Evolutionary conservation across 2,113 vertebrate genomes (phyloP).

Genomic region (Protomyctophum bolini): DNA sequence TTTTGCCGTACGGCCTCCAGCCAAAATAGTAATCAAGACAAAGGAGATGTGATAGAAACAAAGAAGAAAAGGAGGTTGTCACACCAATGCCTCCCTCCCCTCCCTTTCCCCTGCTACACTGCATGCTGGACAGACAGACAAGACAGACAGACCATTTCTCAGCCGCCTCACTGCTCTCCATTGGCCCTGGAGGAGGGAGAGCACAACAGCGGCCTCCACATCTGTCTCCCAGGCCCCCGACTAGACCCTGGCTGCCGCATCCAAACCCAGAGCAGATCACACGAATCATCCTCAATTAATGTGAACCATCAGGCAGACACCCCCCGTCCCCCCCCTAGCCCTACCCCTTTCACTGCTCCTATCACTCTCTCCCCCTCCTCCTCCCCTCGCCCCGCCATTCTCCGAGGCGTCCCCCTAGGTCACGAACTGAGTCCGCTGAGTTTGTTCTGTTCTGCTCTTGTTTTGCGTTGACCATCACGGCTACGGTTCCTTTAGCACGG

Average conservation of each 20-base stretch:
- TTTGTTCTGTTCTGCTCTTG: constrained; percentile 14
- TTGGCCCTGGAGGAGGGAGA: constrained; percentile 59
- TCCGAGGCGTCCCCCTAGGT: constrained; percentile 65
- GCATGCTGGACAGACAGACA: constrained; percentile 37
- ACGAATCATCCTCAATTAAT: constrained; percentile 78
- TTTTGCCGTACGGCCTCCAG: constrained; percentile 33
- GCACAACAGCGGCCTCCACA: constrained; percentile 71
- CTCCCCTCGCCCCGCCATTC: constrained; percentile 33
- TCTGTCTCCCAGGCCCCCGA: constrained; percentile 78
- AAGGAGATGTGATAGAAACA: constrained; percentile 71
- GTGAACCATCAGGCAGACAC: constrained; percentile 71
- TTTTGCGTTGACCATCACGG: constrained; percentile 46
- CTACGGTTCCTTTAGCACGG: constrained; percentile 61
- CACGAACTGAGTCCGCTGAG: constrained; percentile 56
- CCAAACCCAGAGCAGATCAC: constrained; percentile 68
- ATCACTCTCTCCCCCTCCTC: constrained; percentile 34
- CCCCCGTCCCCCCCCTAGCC: constrained; percentile 36
- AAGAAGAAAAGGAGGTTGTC: constrained; percentile 60
- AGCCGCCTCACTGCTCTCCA: constrained; percentile 69
- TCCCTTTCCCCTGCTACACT: neutral
- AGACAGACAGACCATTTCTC: constrained; percentile 67
- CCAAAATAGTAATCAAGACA: constrained; percentile 73
- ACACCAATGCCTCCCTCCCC: constrained; percentile 24
- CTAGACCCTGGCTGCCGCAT: constrained; percentile 61
- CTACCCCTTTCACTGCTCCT: neutral